A percentile compares a stretch with the other conserved stretches of the same genome.
These are phyloP conservation scores for Drosophila rufa DNA, from an alignment of 1,140 invertebrate genomes.

Conservation along the genomic window DNA sequence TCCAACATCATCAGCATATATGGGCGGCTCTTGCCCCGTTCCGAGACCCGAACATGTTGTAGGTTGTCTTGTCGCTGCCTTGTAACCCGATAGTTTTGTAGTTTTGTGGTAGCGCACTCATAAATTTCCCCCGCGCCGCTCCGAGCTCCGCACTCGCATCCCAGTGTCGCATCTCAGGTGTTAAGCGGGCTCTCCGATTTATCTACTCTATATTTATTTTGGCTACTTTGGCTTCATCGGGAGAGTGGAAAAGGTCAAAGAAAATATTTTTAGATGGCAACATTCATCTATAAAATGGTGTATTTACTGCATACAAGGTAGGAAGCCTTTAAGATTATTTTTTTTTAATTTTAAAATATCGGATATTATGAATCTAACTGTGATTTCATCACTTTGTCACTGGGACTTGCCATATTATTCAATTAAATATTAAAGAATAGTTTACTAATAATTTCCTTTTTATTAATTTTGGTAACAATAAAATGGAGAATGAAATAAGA, in stretches of 20 bases:
- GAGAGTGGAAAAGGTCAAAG: background rate
- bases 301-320: background rate
- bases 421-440: too few species aligned
- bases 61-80: conserved; percentile 81
- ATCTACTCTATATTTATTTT: conserved; percentile 29
- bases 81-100: conserved; percentile 81
- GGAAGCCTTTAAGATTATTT: too few species aligned
- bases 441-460: too few species aligned
- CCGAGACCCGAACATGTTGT: conserved; percentile 72
- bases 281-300: background rate
- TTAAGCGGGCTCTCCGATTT: conserved; percentile 61
- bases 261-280: background rate
- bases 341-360: too few species aligned
- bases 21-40: conserved; percentile 44
- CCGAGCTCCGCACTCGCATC: conserved; percentile 15
- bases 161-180: conserved; percentile 67
- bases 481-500: too few species aligned
- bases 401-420: too few species aligned
- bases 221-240: background rate
- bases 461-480: too few species aligned
- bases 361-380: too few species aligned
- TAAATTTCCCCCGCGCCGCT: conserved; percentile 63
- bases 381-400: too few species aligned
- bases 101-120: conserved; percentile 82
- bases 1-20: conserved; percentile 75